Base-by-base conservation (phyloP, 2,113 vertebrate genomes). In the Tupaia chinensis region DNA sequence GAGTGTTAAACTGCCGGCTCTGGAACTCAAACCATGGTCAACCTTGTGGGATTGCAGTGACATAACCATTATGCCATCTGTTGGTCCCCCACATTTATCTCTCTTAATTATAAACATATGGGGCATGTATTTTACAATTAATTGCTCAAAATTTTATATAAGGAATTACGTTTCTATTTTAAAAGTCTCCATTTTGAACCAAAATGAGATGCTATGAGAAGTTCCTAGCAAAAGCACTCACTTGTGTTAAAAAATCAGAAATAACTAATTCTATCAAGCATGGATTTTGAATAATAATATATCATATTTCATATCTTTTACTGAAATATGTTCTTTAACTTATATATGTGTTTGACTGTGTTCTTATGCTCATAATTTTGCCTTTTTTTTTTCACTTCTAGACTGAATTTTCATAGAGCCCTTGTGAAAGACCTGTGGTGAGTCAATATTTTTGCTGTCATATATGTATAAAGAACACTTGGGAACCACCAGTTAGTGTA, bases 321-420 rank as follows among this genome's bases (percentile, higher is more conserved):
- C 60, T 87, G 83, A 23, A 84, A 60, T 83, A 69, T 65, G 61
- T 23, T 34, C 23, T 0, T 65, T 78, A 81, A 83, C n/a, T 69
- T n/a, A 96, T 63, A 93, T 27, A 5, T 53, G 27, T 94, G 83
- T 65, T 73, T 79, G 44, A 94, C 25, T 27, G 60, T 32, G 76
- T 78, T 68, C 25, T 3, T 0, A 76, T 2, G 25, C 53, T 92
- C 56, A 78, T 12, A 69, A 58, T 22, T 92, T 2, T 88, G 25
- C 6, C 85, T 82, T 95, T 94, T 93, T 70, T 53, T 76, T 60
- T 60, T 9, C 87, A 63, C 12, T 58, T 15, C 72, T 16, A 82
- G 61, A 17, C 92, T 29, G 0, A 69, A 54, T 80, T 63, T 96
- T 92, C 76, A 17, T 7, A 66, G 80, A 72, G 58, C 5, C 68